phyloP scores from a whole-genome alignment of 2,888 invertebrate genomes.

The Aphodius granarius region DNA sequence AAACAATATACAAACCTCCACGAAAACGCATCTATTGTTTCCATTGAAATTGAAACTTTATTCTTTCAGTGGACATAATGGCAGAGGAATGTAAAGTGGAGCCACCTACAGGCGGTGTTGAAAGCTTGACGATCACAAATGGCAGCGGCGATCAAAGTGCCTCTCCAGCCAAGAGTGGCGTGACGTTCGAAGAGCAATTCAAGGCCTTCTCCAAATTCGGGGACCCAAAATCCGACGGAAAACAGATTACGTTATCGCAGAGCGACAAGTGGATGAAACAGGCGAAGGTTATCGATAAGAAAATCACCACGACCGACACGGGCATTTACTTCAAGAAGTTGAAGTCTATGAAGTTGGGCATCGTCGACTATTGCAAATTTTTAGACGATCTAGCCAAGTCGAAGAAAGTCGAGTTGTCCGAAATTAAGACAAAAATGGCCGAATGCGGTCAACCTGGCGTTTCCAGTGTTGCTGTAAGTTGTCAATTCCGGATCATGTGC shows the following conservation, averaged over 20 bases:
- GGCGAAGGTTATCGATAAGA: conserved; percentile 79
- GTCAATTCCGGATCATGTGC: no score
- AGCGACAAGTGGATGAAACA: conserved; percentile 97
- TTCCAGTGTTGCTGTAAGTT: conserved; percentile 52
- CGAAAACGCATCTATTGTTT: background rate
- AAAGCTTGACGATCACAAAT: conserved; percentile 61
- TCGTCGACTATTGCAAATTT: conserved; percentile 82
- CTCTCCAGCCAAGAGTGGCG: conserved; percentile 34
- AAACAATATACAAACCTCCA: background rate
- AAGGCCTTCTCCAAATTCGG: conserved; percentile 88
- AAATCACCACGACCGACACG: conserved; percentile 89
- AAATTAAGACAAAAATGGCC: conserved; percentile 79
- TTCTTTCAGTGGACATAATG: conserved; percentile 16
- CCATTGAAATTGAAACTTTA: background rate
- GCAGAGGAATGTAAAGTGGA: conserved; percentile 20
- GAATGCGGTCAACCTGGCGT: conserved; percentile 79
- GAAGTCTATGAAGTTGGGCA: conserved; percentile 76
- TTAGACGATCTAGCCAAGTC: conserved; percentile 83
- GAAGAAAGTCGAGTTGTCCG: conserved; percentile 77
- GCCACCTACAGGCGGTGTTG: conserved; percentile 50
- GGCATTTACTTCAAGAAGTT: conserved; percentile 91
- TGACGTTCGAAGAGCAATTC: conserved; percentile 68
- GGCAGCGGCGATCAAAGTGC: conserved; percentile 48
- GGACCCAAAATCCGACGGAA: conserved; percentile 85
- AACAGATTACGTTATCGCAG: conserved; percentile 82